phyloP scores from a whole-genome alignment of 2,888 invertebrate species.

The Rhopalosiphum nymphaeae region DNA sequence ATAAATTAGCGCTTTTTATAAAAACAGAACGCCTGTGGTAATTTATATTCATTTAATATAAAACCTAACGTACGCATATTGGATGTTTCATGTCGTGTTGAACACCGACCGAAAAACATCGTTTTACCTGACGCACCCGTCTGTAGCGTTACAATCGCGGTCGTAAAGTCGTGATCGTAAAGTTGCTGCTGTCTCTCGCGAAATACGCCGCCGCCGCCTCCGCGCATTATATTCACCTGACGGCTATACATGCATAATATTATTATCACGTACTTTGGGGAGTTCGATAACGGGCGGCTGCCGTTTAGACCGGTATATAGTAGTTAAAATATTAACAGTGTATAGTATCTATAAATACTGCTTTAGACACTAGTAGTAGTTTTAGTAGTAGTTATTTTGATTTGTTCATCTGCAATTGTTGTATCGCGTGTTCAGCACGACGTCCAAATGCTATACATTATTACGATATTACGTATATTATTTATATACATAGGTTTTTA shows the following conservation, averaged over 20 bases:
- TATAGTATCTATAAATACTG: background rate
- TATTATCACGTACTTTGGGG: background rate
- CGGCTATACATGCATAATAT: background rate
- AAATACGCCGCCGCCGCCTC: background rate
- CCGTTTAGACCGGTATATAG: background rate
- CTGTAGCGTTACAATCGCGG: background rate
- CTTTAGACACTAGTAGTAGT: background rate
- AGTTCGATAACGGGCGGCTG: background rate
- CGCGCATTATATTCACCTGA: background rate
- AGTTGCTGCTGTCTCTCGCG: background rate
- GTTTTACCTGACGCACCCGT: background rate
- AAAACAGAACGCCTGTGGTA: background rate
- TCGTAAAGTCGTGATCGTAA: background rate
- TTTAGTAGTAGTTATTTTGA: conserved; percentile 12
- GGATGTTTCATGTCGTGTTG: background rate
- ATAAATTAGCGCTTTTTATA: background rate
- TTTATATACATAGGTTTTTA: background rate
- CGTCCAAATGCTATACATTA: conserved; percentile 2
- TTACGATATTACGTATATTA: background rate
- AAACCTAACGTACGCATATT: background rate
- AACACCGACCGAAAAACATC: background rate
- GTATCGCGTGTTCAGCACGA: conserved; percentile 53
- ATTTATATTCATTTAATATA: background rate
- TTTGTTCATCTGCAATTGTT: conserved; percentile 43
- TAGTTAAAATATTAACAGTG: conserved; percentile 3